Conservation (phyloP, 2,888 invertebrate genomes). For the Baronia brevicornis region DNA sequence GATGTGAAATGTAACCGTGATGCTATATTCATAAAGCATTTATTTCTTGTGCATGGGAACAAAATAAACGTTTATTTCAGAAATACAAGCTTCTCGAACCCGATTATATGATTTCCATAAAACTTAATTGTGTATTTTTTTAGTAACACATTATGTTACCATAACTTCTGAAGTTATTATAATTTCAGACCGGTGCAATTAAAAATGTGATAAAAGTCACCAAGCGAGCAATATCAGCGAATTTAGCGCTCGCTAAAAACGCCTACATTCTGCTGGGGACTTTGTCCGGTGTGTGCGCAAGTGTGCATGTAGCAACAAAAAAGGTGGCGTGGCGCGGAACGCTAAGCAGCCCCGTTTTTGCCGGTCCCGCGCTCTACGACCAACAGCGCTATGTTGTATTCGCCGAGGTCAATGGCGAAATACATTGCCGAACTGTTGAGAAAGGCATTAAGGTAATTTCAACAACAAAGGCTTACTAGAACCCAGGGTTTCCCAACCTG, state of each 20-base stretch:
- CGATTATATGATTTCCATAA: too few relatives aligned
- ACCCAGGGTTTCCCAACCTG: too few relatives aligned
- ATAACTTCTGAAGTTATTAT: constrained; percentile 5
- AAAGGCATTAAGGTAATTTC: constrained; percentile 64
- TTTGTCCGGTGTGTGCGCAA: constrained; percentile 75
- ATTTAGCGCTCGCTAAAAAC: constrained; percentile 53
- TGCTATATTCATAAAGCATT: too few relatives aligned
- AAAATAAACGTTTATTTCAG: too few relatives aligned
- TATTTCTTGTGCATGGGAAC: too few relatives aligned
- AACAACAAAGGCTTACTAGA: too few relatives aligned
- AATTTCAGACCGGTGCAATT: constrained; percentile 69
- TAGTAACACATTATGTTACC: neutral
- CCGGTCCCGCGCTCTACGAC: constrained; percentile 75
- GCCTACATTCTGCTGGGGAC: constrained; percentile 67
- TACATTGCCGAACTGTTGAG: constrained; percentile 69
- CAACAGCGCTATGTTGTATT: constrained; percentile 71
- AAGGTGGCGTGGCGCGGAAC: constrained; percentile 77
- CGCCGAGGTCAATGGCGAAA: constrained; percentile 71
- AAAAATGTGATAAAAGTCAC: constrained; percentile 44
- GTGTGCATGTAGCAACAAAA: constrained; percentile 61
- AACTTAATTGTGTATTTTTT: too few relatives aligned
- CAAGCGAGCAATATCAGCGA: constrained; percentile 67
- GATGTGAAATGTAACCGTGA: too few relatives aligned
- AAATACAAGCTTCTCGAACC: too few relatives aligned
- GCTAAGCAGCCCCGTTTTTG: constrained; percentile 79